These are phyloP conservation scores for Sarcophaga carnaria DNA, from an alignment of 2,888 invertebrate species.

Conservation along the genomic window DNA sequence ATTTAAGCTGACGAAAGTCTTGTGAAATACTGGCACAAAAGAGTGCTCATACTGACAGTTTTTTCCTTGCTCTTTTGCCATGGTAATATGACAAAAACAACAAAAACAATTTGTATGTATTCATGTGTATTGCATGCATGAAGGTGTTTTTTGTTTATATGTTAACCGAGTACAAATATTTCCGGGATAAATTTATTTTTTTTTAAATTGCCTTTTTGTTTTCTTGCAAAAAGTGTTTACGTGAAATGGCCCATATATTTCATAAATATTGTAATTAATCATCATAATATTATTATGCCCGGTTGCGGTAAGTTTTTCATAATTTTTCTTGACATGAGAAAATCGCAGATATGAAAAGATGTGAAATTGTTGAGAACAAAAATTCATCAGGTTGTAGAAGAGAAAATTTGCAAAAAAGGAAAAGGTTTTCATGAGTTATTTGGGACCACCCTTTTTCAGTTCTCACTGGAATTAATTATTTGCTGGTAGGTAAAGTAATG, in stretches of 20 bases:
- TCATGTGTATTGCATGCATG: too few species aligned
- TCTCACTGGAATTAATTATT: background rate
- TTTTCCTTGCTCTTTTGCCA: slow-evolving; percentile 29
- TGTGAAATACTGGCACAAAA: slow-evolving; percentile 36
- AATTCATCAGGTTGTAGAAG: background rate
- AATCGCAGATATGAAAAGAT: slow-evolving; percentile 21
- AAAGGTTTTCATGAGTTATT: too few species aligned
- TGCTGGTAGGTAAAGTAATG: background rate
- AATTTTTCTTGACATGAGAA: slow-evolving; percentile 33
- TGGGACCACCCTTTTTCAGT: background rate
- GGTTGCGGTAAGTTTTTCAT: slow-evolving; percentile 7
- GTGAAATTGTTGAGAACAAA: slow-evolving; percentile 1
- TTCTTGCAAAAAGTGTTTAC: slow-evolving; percentile 50
- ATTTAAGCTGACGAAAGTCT: slow-evolving; percentile 53
- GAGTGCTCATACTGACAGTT: background rate
- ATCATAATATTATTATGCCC: slow-evolving; percentile 34
- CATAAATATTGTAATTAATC: slow-evolving; percentile 62
- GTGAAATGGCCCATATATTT: slow-evolving; percentile 53
- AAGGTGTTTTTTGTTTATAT: slow-evolving; percentile 48
- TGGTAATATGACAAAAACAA: slow-evolving; percentile 5
- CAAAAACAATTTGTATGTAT: too few species aligned
- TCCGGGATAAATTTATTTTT: slow-evolving; percentile 63
- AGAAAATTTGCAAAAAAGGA: background rate
- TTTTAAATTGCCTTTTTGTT: slow-evolving; percentile 14
- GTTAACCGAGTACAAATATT: slow-evolving; percentile 68